Conservation (phyloP, 2,888 invertebrate genomes). For the Nasonovia ribisnigri region DNA sequence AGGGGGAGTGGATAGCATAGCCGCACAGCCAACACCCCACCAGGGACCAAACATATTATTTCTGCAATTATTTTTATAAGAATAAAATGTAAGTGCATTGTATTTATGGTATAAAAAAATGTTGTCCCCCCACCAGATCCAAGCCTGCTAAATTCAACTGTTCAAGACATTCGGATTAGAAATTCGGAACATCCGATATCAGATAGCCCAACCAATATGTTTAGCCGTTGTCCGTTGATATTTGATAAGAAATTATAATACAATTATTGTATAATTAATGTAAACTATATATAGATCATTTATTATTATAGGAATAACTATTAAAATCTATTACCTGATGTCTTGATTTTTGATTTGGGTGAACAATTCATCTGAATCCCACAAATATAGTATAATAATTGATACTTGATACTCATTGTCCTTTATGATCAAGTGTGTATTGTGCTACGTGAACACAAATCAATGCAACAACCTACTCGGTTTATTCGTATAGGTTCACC, state of each 20-base stretch:
- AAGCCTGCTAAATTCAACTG: no score
- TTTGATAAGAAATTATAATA: background rate
- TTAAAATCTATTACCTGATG: background rate
- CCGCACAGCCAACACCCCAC: no score
- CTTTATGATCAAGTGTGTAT: background rate
- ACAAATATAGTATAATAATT: background rate
- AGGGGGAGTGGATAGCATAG: no score
- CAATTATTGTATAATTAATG: background rate
- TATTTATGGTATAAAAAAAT: no score
- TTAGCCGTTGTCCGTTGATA: no score
- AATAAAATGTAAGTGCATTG: no score
- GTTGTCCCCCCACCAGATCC: no score
- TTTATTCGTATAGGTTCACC: background rate
- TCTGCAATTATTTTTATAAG: no score
- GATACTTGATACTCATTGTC: background rate
- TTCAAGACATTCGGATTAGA: no score
- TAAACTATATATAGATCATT: background rate
- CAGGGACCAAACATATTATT: no score
- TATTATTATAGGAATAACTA: background rate
- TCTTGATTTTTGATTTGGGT: background rate
- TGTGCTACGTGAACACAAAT: background rate
- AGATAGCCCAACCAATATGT: no score
- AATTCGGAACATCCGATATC: no score
- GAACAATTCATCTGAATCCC: background rate
- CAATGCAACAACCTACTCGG: background rate